Conservation (phyloP, 2,888 invertebrate species). For the Thecophora atra region DNA sequence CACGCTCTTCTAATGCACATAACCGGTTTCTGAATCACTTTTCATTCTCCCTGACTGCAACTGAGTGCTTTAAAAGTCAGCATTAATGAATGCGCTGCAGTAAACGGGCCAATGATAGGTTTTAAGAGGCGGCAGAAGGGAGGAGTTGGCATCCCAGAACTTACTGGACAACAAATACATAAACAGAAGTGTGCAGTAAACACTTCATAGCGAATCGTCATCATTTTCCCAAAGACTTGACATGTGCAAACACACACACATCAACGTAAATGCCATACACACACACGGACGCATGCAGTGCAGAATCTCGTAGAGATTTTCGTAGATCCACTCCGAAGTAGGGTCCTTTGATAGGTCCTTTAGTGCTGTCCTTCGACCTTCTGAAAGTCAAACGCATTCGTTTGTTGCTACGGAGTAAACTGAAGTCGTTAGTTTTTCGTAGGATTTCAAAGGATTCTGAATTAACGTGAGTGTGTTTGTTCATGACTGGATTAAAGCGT, state of each 20-base stretch:
- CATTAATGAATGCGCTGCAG: too few species aligned
- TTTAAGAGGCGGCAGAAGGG: too few species aligned
- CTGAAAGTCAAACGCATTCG: conserved; percentile 1
- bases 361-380: neutral
- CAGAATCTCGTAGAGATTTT: neutral
- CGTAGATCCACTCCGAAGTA: neutral
- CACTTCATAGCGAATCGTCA: too few species aligned
- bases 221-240: neutral
- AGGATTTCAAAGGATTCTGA: neutral
- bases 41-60: too few species aligned
- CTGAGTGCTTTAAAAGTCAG: too few species aligned
- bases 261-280: neutral
- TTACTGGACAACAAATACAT: too few species aligned
- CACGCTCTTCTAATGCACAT: too few species aligned
- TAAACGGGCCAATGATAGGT: too few species aligned
- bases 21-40: too few species aligned
- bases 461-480: neutral
- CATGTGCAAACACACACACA: neutral
- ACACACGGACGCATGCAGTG: neutral
- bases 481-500: neutral
- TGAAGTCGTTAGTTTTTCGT: neutral
- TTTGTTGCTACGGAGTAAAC: neutral
- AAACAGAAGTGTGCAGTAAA: too few species aligned
- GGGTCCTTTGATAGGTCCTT: neutral
- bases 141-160: too few species aligned